Conservation (phyloP, 2,797 vertebrate species). For the Clarias platycephalus region DNA sequence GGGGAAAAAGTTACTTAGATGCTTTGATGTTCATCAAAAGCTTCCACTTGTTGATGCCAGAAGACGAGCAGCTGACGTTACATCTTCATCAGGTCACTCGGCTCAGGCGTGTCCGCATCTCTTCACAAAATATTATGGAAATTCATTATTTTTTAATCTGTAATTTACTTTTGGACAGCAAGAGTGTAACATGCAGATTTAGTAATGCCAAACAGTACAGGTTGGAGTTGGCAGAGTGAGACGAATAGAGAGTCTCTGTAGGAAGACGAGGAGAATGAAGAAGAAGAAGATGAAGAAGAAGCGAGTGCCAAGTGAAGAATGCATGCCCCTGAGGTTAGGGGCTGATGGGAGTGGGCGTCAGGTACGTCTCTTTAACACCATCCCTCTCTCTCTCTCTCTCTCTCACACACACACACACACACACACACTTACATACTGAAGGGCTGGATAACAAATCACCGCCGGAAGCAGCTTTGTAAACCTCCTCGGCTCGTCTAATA, state of each 20-base stretch:
- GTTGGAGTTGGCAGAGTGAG: slow-evolving; percentile 46
- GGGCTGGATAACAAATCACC: slow-evolving; percentile 78
- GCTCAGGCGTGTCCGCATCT: background rate
- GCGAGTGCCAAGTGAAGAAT: slow-evolving; percentile 49
- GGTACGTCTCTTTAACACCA: slow-evolving; percentile 62
- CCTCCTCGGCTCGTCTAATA: slow-evolving; percentile 78
- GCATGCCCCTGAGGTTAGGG: slow-evolving; percentile 52
- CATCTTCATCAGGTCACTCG: background rate
- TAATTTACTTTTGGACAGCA: slow-evolving; percentile 18
- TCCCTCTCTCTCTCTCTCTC: slow-evolving; percentile 34
- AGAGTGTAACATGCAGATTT: slow-evolving; percentile 37
- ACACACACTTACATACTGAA: slow-evolving; percentile 64
- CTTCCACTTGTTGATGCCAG: background rate
- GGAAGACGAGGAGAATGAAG: slow-evolving; percentile 23
- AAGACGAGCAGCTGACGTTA: background rate
- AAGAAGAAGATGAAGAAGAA: background rate
- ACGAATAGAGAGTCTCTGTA: slow-evolving; percentile 60
- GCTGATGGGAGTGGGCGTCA: slow-evolving; percentile 69
- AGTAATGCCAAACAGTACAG: slow-evolving; percentile 27
- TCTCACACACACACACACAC: slow-evolving; percentile 58
- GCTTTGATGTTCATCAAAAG: background rate
- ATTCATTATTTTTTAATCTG: background rate
- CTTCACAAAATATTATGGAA: background rate
- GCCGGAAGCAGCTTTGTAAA: slow-evolving; percentile 79
- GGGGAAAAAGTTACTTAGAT: background rate